phyloP scores from a whole-genome alignment of 2,113 vertebrate genomes.

The Sinocyclocheilus anshuiensis region DNA sequence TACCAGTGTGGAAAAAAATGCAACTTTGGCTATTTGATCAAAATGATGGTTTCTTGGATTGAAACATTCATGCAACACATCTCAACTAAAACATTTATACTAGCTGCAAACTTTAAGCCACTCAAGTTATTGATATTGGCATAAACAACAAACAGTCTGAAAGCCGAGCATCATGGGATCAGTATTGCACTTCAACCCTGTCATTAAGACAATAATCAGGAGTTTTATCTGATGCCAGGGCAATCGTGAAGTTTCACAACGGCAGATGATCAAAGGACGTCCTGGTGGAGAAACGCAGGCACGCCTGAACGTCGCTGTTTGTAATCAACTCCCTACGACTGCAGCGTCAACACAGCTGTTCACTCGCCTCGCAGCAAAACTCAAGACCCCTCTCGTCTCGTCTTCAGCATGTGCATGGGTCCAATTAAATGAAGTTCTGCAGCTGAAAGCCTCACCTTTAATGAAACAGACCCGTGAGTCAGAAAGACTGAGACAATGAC shows the following conservation, averaged over 20 bases:
- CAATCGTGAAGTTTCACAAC: constrained; percentile 39
- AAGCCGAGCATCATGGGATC: constrained; percentile 7
- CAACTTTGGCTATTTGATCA: background rate
- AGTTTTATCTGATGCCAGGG: constrained; percentile 62
- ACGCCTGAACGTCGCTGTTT: constrained; percentile 42
- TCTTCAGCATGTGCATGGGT: background rate
- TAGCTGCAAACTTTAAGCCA: background rate
- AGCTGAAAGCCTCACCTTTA: background rate
- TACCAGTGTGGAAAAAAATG: background rate
- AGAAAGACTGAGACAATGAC: no score
- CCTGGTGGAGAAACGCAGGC: constrained; percentile 3
- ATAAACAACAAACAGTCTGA: background rate
- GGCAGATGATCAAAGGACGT: constrained; percentile 46
- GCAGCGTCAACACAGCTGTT: constrained; percentile 72
- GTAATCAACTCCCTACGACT: constrained; percentile 64
- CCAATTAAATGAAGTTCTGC: constrained; percentile 8
- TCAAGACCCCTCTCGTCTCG: background rate
- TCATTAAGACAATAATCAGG: constrained; percentile 69
- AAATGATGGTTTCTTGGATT: no score
- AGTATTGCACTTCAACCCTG: constrained; percentile 66
- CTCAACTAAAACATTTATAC: background rate
- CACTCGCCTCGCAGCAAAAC: constrained; percentile 26
- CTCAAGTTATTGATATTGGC: background rate
- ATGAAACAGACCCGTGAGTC: background rate
- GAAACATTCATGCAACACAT: background rate